These are phyloP conservation scores for Drosophila bunnanda DNA, from an alignment of 2,888 invertebrate species.

Conservation along the genomic window DNA sequence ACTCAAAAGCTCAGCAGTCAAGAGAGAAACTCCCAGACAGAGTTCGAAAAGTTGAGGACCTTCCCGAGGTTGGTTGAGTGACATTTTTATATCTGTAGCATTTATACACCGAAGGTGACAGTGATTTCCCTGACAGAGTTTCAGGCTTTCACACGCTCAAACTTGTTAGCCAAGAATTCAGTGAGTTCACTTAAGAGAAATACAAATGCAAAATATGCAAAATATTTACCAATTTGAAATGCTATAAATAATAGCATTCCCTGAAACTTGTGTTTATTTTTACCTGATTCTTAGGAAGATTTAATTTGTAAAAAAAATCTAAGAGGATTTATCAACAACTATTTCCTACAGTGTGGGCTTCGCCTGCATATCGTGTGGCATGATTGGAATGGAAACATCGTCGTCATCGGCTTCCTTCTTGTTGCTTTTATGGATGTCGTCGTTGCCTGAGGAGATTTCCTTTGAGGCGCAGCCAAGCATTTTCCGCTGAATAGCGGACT, in stretches of 20 bases:
- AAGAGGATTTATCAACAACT: background rate
- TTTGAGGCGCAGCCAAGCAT: conserved; percentile 46
- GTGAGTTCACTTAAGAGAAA: conserved; percentile 2
- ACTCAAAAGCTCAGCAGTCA: conserved; percentile 35
- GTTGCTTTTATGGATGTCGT: conserved; percentile 21
- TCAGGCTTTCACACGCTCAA: conserved; percentile 4
- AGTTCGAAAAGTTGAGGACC: background rate
- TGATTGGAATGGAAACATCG: conserved; percentile 46
- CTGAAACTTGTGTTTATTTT: background rate
- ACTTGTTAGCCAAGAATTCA: conserved; percentile 31
- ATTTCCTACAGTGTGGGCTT: conserved; percentile 17
- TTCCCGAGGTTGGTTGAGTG: conserved; percentile 8
- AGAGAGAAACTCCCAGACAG: conserved; percentile 2
- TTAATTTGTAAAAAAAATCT: background rate
- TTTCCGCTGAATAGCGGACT: conserved; percentile 49
- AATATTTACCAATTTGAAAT: background rate
- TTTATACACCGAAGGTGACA: conserved; percentile 47
- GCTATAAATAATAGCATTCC: background rate
- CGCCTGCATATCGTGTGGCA: conserved; percentile 23
- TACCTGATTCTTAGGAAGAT: background rate
- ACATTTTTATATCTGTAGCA: conserved; percentile 31
- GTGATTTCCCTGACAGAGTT: conserved; percentile 43
- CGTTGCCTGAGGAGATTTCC: conserved; percentile 45
- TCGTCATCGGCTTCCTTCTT: conserved; percentile 26
- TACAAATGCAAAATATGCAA: background rate